phyloP scores from a whole-genome alignment of 1,140 invertebrate genomes.

The Drosophila tsacasi region DNA sequence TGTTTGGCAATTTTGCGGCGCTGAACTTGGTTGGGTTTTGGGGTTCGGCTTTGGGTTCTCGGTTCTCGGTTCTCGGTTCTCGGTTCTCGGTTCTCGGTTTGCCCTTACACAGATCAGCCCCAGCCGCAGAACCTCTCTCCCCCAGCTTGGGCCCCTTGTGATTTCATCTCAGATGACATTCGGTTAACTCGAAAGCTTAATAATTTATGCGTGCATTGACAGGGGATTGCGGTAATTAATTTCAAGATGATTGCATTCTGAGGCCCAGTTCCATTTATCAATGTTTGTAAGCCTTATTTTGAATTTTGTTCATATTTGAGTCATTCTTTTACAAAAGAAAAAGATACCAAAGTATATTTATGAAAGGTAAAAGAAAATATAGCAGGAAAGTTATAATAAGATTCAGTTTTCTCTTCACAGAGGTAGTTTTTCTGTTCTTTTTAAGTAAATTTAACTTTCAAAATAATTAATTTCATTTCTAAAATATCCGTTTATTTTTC shows the following conservation, averaged over 20 bases:
- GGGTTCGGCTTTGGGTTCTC: conserved; percentile 19
- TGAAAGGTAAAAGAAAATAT: no score
- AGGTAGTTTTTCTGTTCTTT: background rate
- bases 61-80: conserved; percentile 10
- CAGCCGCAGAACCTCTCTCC: background rate
- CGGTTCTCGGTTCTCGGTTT: conserved; percentile 14
- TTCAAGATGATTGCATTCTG: conserved; percentile 61
- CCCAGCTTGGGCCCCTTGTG: background rate
- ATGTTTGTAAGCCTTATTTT: conserved; percentile 1
- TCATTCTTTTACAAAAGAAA: background rate
- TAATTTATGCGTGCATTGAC: conserved; percentile 78
- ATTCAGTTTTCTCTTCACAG: background rate
- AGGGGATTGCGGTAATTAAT: conserved; percentile 54
- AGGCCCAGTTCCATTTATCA: conserved; percentile 23
- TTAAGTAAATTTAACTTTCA: background rate
- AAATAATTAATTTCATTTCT: no score
- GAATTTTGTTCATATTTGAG: background rate
- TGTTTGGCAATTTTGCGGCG: conserved; percentile 40
- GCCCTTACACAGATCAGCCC: conserved; percentile 31
- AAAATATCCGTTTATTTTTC: background rate
- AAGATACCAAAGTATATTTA: background rate
- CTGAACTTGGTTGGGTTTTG: conserved; percentile 45
- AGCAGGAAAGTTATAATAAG: background rate
- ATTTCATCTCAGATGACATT: conserved; percentile 24
- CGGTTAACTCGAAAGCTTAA: conserved; percentile 19